Evolutionary conservation across 2,797 vertebrate species (phyloP), one percentile per base, ranked within the genome.

Genomic region (Acestrorhynchus altus): DNA sequence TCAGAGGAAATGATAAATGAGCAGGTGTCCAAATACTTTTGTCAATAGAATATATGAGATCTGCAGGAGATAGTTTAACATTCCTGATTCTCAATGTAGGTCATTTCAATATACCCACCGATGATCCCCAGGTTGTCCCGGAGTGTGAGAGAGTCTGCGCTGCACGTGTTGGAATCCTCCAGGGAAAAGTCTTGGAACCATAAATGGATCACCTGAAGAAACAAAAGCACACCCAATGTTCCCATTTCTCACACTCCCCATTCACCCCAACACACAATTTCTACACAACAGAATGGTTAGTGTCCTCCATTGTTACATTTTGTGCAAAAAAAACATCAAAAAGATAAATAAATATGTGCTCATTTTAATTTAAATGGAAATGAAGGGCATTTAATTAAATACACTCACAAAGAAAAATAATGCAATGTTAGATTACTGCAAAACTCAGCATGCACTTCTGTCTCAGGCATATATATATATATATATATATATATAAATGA

Each of bases 141-240:
- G n/a, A 94, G 78, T 18, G 90, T 92, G 86, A 95, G 6, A 31
- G 81, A 87, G 83, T 95, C 94, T 47, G 83, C 81, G 0, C 84
- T 87, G 69, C 93, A 94, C 35, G 83, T 83, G 65, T 79, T 49
- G 1, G 84, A 90, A 2, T 88, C 87, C 83, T 94, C 92, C 72
- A 94, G 44, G 52, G 90, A 88, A 84, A 94, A 93, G 35, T 93
- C 89, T 74, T 92, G 90, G 78, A 94, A 94, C 91, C 91, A 92
- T 85, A 95, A 77, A 83, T 91, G 90, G 84, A 95, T 91, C 83
- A 94, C 92, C 93, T 94, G 84, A 57, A 85, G 44, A 86, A 69
- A 84, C 26, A 85, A 78, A 83, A 72, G 80, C 1, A 54, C 42
- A 82, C 26, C 80, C 44, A 26, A 67, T 69, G 85, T 83, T 59